These are phyloP conservation scores for Drosophila saltans DNA, from an alignment of 1,140 invertebrate genomes.

Conservation along the genomic window DNA sequence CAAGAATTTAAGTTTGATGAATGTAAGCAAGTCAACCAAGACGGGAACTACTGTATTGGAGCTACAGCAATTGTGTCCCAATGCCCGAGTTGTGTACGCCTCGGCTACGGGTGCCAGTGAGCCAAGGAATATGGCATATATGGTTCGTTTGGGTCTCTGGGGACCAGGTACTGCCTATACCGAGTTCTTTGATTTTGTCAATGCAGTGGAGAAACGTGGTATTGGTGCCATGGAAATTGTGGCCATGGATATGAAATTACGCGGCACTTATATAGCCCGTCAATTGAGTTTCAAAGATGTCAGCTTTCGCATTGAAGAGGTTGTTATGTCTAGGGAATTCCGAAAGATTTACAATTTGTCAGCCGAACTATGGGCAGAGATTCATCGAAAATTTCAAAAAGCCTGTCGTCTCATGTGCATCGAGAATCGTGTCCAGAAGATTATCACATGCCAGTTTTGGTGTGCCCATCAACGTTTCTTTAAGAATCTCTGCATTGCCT, in stretches of 20 bases:
- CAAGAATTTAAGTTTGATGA: constrained; percentile 97
- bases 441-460: constrained; percentile 99
- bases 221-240: constrained; percentile 99
- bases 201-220: constrained; percentile 97
- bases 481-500: constrained; percentile 99
- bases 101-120: constrained; percentile 99
- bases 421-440: constrained; percentile 95
- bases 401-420: constrained; percentile 96
- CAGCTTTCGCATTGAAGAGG: constrained; percentile 98
- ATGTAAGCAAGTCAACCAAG: constrained; percentile 95
- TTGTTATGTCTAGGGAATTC: constrained; percentile 93
- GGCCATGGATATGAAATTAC: constrained; percentile 99
- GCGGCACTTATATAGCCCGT: constrained; percentile 99
- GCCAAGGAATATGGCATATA: constrained; percentile 99
- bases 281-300: constrained; percentile 99
- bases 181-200: constrained; percentile 97
- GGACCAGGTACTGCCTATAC: constrained; percentile 97
- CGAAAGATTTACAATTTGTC: constrained; percentile 95
- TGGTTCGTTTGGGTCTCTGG: constrained; percentile 99
- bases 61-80: constrained; percentile 96
- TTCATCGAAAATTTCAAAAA: constrained; percentile 96
- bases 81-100: constrained; percentile 98
- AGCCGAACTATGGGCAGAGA: constrained; percentile 96
- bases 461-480: constrained; percentile 99
- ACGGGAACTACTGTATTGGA: constrained; percentile 96